These are phyloP conservation scores for Beroe ovata DNA, from an alignment of 37 sponge, comb jelly and placozoan species.

Conservation along the genomic window DNA sequence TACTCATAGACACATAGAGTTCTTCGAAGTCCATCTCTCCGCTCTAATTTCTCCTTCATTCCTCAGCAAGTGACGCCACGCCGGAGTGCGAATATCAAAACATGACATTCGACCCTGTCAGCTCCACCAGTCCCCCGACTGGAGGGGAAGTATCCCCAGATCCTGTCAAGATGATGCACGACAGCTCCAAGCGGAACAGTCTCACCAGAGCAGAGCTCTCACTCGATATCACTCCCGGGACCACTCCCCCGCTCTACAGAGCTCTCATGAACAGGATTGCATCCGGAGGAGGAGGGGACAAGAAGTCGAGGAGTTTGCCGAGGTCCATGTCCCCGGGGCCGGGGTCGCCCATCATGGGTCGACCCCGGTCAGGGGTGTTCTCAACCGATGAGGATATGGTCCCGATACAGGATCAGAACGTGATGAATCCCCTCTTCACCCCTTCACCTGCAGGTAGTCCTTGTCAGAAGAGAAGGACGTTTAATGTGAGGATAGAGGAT, in stretches of 20 bases:
- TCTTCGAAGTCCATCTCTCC: background rate
- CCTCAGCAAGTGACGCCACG: background rate
- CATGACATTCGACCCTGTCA: slow-evolving; percentile 40
- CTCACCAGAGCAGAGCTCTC: background rate
- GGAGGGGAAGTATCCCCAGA: no score
- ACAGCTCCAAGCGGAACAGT: background rate
- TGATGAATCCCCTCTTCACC: slow-evolving; percentile 21
- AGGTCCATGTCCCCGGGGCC: slow-evolving; percentile 7
- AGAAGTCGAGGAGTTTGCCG: slow-evolving; percentile 10
- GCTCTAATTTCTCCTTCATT: background rate
- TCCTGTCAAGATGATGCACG: background rate
- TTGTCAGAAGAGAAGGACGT: background rate
- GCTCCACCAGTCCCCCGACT: background rate
- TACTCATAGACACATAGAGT: no score
- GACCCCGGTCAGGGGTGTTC: slow-evolving; percentile 2
- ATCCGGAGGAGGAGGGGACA: background rate
- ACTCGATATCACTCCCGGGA: background rate
- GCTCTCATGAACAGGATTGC: slow-evolving; percentile 25
- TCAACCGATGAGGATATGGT: background rate
- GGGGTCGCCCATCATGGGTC: background rate
- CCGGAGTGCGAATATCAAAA: background rate
- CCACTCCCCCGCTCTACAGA: slow-evolving; percentile 10
- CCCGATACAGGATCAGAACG: slow-evolving; percentile 4
- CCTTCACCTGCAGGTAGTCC: slow-evolving; percentile 11
- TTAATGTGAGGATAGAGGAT: background rate